Evolutionary conservation across 2,113 vertebrate genomes (phyloP).

Genomic region (Ophthalmolycus amberensis): DNA sequence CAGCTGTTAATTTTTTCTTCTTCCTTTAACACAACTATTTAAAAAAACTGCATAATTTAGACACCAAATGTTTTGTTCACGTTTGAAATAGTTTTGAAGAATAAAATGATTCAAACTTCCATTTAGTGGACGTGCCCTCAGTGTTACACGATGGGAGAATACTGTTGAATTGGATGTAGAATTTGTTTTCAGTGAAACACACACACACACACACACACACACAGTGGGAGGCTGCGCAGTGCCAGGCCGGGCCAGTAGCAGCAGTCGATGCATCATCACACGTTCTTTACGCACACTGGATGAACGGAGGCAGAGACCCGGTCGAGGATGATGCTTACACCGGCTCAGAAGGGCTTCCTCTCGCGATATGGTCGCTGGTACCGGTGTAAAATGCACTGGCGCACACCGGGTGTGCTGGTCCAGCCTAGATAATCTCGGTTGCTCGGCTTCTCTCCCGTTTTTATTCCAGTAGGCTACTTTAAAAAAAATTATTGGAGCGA

Average conservation of each 20-base stretch:
- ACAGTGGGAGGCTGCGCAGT: slow-evolving; percentile 51
- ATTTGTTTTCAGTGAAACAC: too few relatives aligned
- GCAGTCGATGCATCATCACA: slow-evolving; percentile 45
- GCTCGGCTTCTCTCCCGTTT: slow-evolving; percentile 46
- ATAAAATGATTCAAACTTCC: too few relatives aligned
- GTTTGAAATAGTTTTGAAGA: too few relatives aligned
- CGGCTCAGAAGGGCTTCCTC: slow-evolving; percentile 57
- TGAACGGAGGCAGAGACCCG: slow-evolving; percentile 52
- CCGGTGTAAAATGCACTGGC: slow-evolving; percentile 60
- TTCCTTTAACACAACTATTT: too few relatives aligned
- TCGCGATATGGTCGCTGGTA: slow-evolving; percentile 20
- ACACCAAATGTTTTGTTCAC: too few relatives aligned
- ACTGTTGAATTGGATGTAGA: too few relatives aligned
- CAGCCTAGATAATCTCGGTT: slow-evolving; percentile 68
- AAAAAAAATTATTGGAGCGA: slow-evolving; percentile 16
- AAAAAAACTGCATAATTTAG: too few relatives aligned
- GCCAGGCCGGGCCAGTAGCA: slow-evolving; percentile 38
- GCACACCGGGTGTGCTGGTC: slow-evolving; percentile 50
- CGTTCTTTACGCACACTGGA: slow-evolving; percentile 55
- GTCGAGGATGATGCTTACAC: slow-evolving; percentile 51
- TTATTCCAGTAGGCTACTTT: slow-evolving; percentile 53
- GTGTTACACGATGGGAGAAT: too few relatives aligned
- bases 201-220: not conserved
- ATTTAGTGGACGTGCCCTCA: too few relatives aligned
- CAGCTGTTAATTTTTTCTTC: too few relatives aligned